A percentile compares a stretch with the other conserved stretches of the same genome.
Evolutionary conservation across 2,113 vertebrate species (phyloP).

Genomic region (Gracilinanus agilis): DNA sequence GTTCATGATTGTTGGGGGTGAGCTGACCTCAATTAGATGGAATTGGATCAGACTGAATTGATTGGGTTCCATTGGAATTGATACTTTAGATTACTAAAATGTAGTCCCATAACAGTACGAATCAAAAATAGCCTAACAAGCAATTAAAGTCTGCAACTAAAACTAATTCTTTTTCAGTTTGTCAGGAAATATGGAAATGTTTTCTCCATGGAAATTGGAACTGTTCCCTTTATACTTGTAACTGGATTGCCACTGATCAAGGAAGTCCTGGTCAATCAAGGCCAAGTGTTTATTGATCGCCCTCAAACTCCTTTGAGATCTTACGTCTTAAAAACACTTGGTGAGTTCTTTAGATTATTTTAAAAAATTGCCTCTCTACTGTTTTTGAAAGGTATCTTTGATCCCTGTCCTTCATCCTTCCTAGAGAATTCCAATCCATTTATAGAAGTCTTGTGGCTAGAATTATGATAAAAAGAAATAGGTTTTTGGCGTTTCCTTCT

Average conservation of each 20-base stretch:
- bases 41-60: background rate
- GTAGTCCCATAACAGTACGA: background rate
- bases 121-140: background rate
- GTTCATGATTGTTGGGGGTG: background rate
- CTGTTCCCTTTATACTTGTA: constrained; percentile 75
- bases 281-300: constrained; percentile 85
- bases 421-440: background rate
- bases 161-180: constrained; percentile 78
- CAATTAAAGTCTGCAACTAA: background rate
- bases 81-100: background rate
- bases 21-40: background rate
- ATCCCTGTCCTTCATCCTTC: background rate
- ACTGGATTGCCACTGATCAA: constrained; percentile 87
- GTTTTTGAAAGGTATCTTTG: background rate
- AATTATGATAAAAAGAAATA: background rate
- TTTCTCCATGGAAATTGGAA: constrained; percentile 78
- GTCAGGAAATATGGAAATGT: constrained; percentile 87
- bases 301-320: constrained; percentile 77
- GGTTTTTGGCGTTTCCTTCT: background rate
- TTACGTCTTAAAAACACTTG: constrained; percentile 81
- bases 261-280: constrained; percentile 88
- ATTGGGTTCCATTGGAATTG: background rate
- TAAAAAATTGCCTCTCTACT: background rate
- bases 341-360: constrained; percentile 73
- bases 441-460: background rate